phyloP scores from a whole-genome alignment of 2,888 invertebrate species.

The Tipula confusa region DNA sequence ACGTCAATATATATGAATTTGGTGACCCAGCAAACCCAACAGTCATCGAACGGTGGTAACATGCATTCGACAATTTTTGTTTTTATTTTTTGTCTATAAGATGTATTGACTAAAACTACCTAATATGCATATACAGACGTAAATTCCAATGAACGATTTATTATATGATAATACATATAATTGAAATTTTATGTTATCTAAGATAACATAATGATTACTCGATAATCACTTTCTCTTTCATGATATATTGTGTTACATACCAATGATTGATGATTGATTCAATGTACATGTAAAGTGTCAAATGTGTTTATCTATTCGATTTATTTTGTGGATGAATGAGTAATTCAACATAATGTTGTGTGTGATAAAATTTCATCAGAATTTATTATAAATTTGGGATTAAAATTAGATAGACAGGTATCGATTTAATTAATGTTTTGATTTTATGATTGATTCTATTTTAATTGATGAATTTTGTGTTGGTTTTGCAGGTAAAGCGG shows the following conservation, averaged over 20 bases:
- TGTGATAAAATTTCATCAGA: not conserved
- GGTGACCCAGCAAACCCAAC: no score
- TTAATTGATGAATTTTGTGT: no score
- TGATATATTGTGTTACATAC: not conserved
- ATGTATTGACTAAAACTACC: no score
- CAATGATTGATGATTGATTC: slow-evolving; percentile 12
- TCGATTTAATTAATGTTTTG: not conserved
- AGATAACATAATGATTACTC: not conserved
- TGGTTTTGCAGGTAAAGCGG: no score
- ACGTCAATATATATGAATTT: no score
- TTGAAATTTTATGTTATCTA: not conserved
- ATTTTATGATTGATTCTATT: not conserved
- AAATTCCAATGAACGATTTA: not conserved
- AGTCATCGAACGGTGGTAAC: no score
- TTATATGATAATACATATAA: not conserved
- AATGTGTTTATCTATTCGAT: not conserved
- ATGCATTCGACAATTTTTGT: not conserved
- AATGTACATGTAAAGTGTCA: not conserved
- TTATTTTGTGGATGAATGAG: not conserved
- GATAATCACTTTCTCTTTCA: not conserved
- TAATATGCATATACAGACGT: no score
- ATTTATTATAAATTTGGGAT: not conserved
- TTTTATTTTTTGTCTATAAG: not conserved
- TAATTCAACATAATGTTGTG: not conserved
- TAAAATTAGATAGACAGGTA: not conserved